Conservation (phyloP, 2,888 invertebrate genomes). For the Xestoiulus laeticollis region DNA sequence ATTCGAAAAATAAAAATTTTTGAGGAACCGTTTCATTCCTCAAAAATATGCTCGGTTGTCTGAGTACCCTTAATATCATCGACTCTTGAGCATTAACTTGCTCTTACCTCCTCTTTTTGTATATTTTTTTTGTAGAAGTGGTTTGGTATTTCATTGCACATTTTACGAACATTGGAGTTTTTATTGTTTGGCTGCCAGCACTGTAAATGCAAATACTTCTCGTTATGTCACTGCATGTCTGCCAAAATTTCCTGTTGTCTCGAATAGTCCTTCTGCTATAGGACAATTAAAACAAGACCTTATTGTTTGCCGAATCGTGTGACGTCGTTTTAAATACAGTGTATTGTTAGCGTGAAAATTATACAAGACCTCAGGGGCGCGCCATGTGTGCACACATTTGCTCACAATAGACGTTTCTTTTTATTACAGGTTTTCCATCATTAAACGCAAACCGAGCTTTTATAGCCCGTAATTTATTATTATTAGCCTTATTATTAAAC, state of each 20-base stretch:
- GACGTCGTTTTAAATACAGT: neutral
- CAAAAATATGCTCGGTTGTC: too few species aligned
- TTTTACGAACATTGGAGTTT: too few species aligned
- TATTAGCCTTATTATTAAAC: constrained; percentile 34
- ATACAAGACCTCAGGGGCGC: constrained; percentile 12
- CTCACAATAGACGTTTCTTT: neutral
- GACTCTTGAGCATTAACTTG: too few species aligned
- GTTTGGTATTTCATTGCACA: too few species aligned
- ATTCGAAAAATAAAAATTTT: too few species aligned
- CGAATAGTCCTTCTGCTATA: neutral
- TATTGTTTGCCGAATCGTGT: neutral
- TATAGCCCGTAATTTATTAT: constrained; percentile 31
- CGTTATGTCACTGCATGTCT: too few species aligned
- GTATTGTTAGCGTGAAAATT: neutral
- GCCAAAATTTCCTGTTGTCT: neutral
- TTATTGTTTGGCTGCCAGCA: too few species aligned
- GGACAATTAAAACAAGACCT: neutral
- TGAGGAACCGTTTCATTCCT: too few species aligned
- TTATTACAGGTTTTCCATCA: constrained; percentile 25
- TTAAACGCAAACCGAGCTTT: constrained; percentile 21
- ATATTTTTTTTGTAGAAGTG: too few species aligned
- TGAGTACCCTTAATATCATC: too few species aligned
- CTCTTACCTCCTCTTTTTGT: too few species aligned
- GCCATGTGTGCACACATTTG: neutral
- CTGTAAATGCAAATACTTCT: too few species aligned